These are phyloP conservation scores for Drosophila setosimentum DNA, from an alignment of 2,888 invertebrate genomes.

Conservation along the genomic window DNA sequence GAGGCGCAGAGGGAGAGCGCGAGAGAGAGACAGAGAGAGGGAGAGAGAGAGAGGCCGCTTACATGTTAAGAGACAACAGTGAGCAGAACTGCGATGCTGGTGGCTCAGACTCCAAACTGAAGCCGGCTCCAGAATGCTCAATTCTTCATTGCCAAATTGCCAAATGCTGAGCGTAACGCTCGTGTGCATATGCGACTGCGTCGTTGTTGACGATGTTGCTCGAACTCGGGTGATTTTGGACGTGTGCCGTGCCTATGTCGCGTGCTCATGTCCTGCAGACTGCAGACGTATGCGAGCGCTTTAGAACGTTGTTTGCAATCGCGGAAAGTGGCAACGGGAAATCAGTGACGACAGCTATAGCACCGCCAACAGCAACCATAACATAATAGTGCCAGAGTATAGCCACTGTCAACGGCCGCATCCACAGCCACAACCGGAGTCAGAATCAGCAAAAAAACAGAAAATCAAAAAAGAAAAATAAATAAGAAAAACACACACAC, in stretches of 20 bases:
- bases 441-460: conserved; percentile 34
- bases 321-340: conserved; percentile 72
- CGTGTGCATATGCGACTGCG: conserved; percentile 39
- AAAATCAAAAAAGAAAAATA: conserved; percentile 15
- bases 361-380: conserved; percentile 43
- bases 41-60: conserved; percentile 3
- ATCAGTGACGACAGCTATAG: conserved; percentile 55
- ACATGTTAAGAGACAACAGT: not conserved
- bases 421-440: conserved; percentile 37
- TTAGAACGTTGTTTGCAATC: conserved; percentile 77
- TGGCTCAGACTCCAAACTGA: conserved; percentile 30
- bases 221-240: conserved; percentile 36
- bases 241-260: conserved; percentile 46
- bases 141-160: conserved; percentile 50
- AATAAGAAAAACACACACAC: conserved; percentile 1
- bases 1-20: not conserved
- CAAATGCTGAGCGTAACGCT: conserved; percentile 27
- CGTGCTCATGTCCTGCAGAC: conserved; percentile 64
- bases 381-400: conserved; percentile 49
- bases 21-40: not conserved
- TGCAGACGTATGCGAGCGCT: conserved; percentile 77
- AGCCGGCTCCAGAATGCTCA: conserved; percentile 39
- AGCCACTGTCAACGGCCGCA: conserved; percentile 56
- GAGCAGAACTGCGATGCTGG: not conserved
- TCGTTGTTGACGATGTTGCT: conserved; percentile 31